Evolutionary conservation across 2,888 invertebrate genomes (phyloP), one percentile per base, ranked within the genome.

Genomic region (Clunio marinus): DNA sequence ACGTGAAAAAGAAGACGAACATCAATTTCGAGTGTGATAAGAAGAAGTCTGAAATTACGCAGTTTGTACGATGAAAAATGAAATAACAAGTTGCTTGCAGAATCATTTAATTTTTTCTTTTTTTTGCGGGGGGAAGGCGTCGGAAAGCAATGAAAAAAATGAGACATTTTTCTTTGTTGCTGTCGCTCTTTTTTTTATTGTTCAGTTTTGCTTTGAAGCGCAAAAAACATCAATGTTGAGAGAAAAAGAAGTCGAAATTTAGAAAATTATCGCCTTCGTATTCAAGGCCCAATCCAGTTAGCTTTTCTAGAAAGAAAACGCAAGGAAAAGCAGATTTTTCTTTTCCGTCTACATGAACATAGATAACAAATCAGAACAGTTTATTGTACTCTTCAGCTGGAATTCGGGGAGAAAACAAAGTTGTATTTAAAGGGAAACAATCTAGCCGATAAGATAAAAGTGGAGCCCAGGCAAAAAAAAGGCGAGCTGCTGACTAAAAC

Each of bases 161-260:
- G 51, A 51, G 51, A 51, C 51, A 51, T 51, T 51, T 51, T 51
- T 51, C 51, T 51, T n/a, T n/a, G n/a, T n/a, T n/a, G n/a, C n/a
- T n/a, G n/a, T n/a, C n/a, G n/a, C n/a, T n/a, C n/a, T n/a, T n/a
- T n/a, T n/a, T n/a, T n/a, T n/a, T 51, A 17, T 51, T 51, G 17
- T 51, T 51, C 41, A 41, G 41, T 17, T 17, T 22, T 20, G 51
- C 8, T 17, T 20, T 3, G 17, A 51, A 20, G 51, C 51, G 8
- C 20, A 51, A 17, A 51, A 22, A 17, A 17, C 32, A 7, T 8
- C 32, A 8, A 7, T 8, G 32, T 32, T 32, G 32, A 4, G 32
- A 32, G 32, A 32, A 32, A 10, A 41, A 41, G 41, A 41, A n/a
- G n/a, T n/a, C n/a, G n/a, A n/a, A n/a, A n/a, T n/a, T n/a, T n/a